Evolutionary conservation across 2,888 invertebrate species (phyloP).

Genomic region (Xylophagus ater): DNA sequence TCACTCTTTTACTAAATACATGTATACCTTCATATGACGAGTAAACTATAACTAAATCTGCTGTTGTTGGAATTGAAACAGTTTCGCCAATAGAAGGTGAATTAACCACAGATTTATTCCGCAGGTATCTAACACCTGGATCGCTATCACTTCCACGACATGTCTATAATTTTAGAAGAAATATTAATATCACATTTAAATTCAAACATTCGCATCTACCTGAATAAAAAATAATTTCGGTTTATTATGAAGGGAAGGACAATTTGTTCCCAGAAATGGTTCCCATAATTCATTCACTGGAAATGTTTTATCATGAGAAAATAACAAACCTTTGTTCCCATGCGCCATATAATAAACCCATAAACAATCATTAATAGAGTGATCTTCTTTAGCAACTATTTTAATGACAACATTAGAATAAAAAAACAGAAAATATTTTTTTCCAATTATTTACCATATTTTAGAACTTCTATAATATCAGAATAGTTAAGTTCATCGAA

Average conservation of each 20-base stretch:
- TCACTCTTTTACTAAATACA: no score
- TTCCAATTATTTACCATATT: no score
- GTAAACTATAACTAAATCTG: slow-evolving; percentile 58
- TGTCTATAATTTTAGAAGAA: no score
- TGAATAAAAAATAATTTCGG: slow-evolving; percentile 63
- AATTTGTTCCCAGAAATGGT: slow-evolving; percentile 47
- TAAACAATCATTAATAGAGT: slow-evolving; percentile 49
- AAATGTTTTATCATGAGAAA: slow-evolving; percentile 47
- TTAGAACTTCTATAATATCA: no score
- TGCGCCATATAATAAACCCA: slow-evolving; percentile 52
- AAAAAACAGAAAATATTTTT: no score
- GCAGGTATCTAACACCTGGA: no score
- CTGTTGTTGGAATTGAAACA: slow-evolving; percentile 58
- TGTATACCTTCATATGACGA: slow-evolving; percentile 59
- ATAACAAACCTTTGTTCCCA: slow-evolving; percentile 48
- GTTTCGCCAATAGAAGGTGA: no score
- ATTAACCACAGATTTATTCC: no score
- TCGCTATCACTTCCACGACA: slow-evolving; percentile 52
- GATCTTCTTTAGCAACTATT: slow-evolving; percentile 44
- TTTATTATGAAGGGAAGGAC: slow-evolving; percentile 51
- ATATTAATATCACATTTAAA: no score
- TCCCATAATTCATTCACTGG: slow-evolving; percentile 48
- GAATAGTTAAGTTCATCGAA: slow-evolving; percentile 39
- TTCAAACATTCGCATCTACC: slow-evolving; percentile 30
- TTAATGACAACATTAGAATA: no score